Evolutionary conservation across 1,140 invertebrate genomes (phyloP).

Genomic region (Papilio aristodemus): DNA sequence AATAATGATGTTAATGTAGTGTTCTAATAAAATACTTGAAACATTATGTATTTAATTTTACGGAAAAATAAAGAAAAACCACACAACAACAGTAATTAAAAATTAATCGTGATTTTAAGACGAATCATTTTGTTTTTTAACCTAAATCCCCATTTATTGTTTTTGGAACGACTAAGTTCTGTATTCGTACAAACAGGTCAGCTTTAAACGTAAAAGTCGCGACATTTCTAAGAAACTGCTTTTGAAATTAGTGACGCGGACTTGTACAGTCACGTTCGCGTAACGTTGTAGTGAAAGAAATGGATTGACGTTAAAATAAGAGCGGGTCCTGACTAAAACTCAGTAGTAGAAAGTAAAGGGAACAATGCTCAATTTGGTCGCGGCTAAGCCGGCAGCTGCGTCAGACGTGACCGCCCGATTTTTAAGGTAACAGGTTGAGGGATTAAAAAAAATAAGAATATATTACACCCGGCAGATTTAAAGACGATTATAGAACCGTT

Average conservation of each 20-base stretch:
- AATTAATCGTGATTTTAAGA: too few relatives aligned
- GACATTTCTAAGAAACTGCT: conserved; percentile 54
- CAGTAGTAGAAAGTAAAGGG: conserved; percentile 40
- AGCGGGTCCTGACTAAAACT: conserved; percentile 30
- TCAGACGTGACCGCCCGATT: conserved; percentile 45
- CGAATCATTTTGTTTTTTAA: too few relatives aligned
- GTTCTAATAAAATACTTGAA: too few relatives aligned
- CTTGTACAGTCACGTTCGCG: conserved; percentile 57
- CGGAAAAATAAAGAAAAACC: too few relatives aligned
- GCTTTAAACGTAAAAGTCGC: conserved; percentile 50
- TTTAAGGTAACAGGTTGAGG: conserved; percentile 40
- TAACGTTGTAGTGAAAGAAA: conserved; percentile 36
- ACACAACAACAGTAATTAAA: too few relatives aligned
- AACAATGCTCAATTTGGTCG: conserved; percentile 50
- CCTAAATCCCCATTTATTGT: neutral
- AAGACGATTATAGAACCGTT: neutral
- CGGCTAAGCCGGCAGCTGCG: conserved; percentile 45
- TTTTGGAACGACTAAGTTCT: neutral
- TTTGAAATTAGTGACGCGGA: conserved; percentile 55
- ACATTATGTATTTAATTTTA: too few relatives aligned
- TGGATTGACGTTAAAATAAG: conserved; percentile 38
- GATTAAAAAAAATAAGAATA: conserved; percentile 47
- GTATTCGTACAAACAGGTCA: conserved; percentile 30
- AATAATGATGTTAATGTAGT: too few relatives aligned
- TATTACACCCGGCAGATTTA: conserved; percentile 19